Evolutionary conservation across 2,113 vertebrate species (phyloP).

Genomic region (Corythornis madagascariensis): DNA sequence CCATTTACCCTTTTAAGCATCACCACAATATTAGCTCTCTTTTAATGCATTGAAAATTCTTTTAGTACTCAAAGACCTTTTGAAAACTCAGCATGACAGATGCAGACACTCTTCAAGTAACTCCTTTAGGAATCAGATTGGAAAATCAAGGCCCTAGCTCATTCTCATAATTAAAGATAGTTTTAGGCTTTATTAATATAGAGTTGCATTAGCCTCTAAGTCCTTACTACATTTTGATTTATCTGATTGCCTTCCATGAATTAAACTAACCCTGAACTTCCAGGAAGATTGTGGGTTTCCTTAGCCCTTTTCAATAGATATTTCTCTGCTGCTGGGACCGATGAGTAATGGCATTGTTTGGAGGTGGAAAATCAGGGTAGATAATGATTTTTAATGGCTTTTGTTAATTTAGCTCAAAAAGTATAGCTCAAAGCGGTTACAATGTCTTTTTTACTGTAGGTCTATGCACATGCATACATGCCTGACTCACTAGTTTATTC

Average conservation of each 20-base stretch:
- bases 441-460: neutral
- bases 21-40: neutral
- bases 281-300: neutral
- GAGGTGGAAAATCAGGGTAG: neutral
- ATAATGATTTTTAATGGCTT: conserved; percentile 4
- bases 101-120: neutral
- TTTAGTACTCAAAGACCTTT: neutral
- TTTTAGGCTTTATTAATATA: neutral
- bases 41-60: neutral
- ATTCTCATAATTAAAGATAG: neutral
- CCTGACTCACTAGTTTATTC: neutral
- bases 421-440: neutral
- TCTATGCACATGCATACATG: neutral
- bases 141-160: neutral
- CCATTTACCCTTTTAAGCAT: neutral
- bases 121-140: neutral
- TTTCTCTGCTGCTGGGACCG: neutral
- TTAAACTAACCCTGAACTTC: neutral
- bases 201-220: neutral
- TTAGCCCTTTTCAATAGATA: neutral
- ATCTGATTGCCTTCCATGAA: neutral
- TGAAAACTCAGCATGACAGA: neutral
- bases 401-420: neutral
- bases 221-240: neutral
- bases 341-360: neutral